Base-by-base conservation (phyloP, 2,113 vertebrate species). In the Lophius piscatorius region DNA sequence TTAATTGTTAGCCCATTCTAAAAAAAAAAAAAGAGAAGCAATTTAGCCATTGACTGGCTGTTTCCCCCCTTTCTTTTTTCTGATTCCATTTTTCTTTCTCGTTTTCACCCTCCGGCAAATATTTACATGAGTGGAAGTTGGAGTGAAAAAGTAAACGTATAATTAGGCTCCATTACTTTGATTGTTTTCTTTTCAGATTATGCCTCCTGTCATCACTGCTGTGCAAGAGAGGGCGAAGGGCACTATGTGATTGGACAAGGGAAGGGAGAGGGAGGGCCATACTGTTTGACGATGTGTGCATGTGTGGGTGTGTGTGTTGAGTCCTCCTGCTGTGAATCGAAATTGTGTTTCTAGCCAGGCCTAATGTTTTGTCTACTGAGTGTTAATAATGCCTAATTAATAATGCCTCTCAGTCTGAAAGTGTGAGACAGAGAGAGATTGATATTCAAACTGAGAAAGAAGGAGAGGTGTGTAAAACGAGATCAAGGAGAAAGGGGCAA, bases 301-400 rank as follows among this genome's bases (percentile, higher is more conserved):
- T 70, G 26, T 58, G 59, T 63, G 62, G 39, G 73, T 46, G 74
- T 12, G 54, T 80, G 57, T 49, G 70, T 47, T 84, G 91, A 90
- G 93, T 87, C 88, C 82, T 87, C 97, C 93, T 1, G 92, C 94
- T 91, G 95, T 81, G 95, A 93, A 89, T 91, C 63, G 90, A 96
- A 94, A 97, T 98, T 98, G 96, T 95, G 91, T 96, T 95, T 95
- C 93, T 94, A 92, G 76, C 92, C 82, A 91, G 92, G 90, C 94
- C 91, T 93, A 94, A 98, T 97, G 85, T 94, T 91, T 98, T 98
- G 95, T 98, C 98, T 98, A 98, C 95, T 93, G 94, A 90, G 94
- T 97, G 97, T 98, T 98, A 97, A 96, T 97, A 98, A 98, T 98
- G 93, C 91, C 94, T 96, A 97, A 98, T 98, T 98, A 95, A 97